Conservation (phyloP, 35 echinoderm and acorn worm species). For the Anneissia japonica region DNA sequence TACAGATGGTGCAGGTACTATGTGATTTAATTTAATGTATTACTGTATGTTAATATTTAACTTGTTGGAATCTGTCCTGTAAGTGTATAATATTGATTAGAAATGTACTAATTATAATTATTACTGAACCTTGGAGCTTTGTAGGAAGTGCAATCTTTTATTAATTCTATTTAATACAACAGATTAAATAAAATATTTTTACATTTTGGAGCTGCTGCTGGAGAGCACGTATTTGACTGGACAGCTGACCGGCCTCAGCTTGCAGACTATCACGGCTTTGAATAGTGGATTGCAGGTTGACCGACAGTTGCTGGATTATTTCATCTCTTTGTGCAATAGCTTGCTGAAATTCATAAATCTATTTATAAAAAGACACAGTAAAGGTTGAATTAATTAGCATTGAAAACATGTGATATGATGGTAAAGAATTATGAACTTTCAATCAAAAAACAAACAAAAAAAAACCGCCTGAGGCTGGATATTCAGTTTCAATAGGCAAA, state of each 20-base stretch:
- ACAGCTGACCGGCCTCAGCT: conserved; percentile 57
- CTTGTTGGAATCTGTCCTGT: too few species aligned
- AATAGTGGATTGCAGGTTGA: conserved; percentile 59
- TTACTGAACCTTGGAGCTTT: too few species aligned
- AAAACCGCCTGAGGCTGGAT: neutral
- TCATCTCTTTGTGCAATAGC: conserved; percentile 77
- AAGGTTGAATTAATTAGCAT: neutral
- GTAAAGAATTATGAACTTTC: neutral
- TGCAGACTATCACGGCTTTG: conserved; percentile 79
- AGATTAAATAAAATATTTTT: too few species aligned
- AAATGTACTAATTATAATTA: too few species aligned
- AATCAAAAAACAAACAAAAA: neutral
- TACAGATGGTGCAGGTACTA: too few species aligned
- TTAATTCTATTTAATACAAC: too few species aligned
- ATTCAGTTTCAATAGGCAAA: neutral
- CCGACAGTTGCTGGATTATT: conserved; percentile 84
- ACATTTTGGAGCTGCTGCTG: conserved; percentile 75
- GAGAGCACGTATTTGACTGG: conserved; percentile 57
- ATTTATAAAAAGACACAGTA: neutral
- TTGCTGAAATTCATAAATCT: conserved; percentile 96
- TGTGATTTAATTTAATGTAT: too few species aligned
- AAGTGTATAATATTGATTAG: too few species aligned
- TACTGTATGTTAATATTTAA: too few species aligned
- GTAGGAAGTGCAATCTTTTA: too few species aligned
- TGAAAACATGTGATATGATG: neutral